Base-by-base conservation (phyloP, 1,140 invertebrate species). In the Pachyrhynchus sulphureomaculatus region DNA sequence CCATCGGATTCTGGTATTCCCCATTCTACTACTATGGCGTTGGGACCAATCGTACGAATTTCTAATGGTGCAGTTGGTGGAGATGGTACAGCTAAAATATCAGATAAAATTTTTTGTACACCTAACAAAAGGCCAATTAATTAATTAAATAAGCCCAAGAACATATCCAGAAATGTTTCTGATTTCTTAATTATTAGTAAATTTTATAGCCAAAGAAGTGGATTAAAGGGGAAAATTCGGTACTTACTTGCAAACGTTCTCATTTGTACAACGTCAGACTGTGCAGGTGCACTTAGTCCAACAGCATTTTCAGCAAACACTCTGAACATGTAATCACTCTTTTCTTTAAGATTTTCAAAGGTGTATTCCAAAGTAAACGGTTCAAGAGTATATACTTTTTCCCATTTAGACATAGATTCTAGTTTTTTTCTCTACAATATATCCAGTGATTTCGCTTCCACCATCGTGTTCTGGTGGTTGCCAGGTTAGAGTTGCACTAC, bases 221-320 rank as follows among this genome's bases (percentile, higher is more conserved):
- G n/a, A n/a, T n/a, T n/a, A n/a, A n/a, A n/a, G n/a, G n/a, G n/a
- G n/a, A n/a, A n/a, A n/a, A n/a, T n/a, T n/a, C 39, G n/a, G 51
- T 68, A 86, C 90, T 88, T 80, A 98, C 95, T 94, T 68, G 95
- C 96, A 80, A 96, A 93, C 75, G 93, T 95, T 79, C 94, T 93
- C 13, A 98, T 84, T 62, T 86, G 84, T 32, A 97, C 86, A 57
- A 85, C 82, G 64, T 91, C 90, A 29, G 92, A 90, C 64, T 85
- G 82, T 10, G 90, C 83, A 47, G 91, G 88, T 68, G 86, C 81
- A 75, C 93, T 91, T 23, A 93, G 75, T 13, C 95, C 95, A 66
- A 94, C 83, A 44, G 84, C 83, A 77, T 98, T 98, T 78, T 96
- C 94, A 47, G 96, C 95, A 55, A 87, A 91, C 39, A 98, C 88